phyloP scores from a whole-genome alignment of 2,113 vertebrate species.

The Chamaea fasciata region DNA sequence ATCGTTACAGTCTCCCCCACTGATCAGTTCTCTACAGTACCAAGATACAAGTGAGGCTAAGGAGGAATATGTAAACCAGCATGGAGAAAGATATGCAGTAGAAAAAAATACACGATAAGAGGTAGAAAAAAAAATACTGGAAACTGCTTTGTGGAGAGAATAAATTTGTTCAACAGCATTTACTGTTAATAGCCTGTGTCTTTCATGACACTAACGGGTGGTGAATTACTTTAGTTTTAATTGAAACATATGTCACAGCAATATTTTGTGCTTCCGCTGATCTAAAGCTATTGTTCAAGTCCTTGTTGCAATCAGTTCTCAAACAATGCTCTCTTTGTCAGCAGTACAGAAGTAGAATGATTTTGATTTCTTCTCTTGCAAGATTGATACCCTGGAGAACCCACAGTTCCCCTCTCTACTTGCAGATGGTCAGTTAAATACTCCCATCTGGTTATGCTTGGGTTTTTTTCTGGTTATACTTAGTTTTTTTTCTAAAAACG shows the following conservation, averaged over 20 bases:
- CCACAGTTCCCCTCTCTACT: neutral
- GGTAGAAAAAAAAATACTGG: neutral
- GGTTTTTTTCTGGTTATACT: neutral
- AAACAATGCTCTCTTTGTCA: conserved; percentile 40
- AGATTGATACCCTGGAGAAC: conserved; percentile 27
- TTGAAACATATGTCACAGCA: neutral
- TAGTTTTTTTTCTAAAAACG: neutral
- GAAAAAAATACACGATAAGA: neutral
- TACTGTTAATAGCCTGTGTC: neutral
- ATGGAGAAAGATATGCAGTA: neutral
- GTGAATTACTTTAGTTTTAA: conserved; percentile 31
- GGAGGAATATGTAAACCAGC: neutral
- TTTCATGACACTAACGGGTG: neutral
- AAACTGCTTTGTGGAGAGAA: neutral
- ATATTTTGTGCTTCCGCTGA: conserved; percentile 26
- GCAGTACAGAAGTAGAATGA: conserved; percentile 17
- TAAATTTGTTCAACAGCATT: neutral
- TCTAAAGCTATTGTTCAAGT: conserved; percentile 47
- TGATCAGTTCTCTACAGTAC: neutral
- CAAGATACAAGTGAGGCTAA: neutral
- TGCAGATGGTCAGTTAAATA: conserved; percentile 49
- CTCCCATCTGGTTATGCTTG: conserved; percentile 19
- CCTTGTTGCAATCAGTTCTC: conserved; percentile 14
- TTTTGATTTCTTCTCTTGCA: conserved; percentile 36
- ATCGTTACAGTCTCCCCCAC: neutral